Conservation (phyloP, 2,113 vertebrate genomes). For the Myiozetetes cayanensis region DNA sequence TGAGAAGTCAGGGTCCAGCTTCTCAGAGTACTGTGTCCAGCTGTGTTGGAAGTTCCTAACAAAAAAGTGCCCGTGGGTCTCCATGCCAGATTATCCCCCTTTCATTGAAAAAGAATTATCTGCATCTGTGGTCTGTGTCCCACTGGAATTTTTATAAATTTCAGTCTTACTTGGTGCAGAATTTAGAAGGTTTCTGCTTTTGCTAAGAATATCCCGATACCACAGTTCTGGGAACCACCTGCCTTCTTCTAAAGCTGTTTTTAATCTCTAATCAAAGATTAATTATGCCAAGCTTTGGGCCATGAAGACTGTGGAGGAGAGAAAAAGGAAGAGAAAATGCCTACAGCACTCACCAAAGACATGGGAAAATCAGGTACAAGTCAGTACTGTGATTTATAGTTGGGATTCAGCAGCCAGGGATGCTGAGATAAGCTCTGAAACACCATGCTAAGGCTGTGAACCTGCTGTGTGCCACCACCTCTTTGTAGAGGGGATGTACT, state of each 20-base stretch:
- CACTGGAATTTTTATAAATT: neutral
- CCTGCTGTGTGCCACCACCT: neutral
- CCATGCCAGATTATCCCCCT: neutral
- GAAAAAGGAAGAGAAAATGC: neutral
- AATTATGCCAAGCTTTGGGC: neutral
- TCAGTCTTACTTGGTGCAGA: neutral
- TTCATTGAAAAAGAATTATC: neutral
- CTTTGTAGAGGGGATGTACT: neutral
- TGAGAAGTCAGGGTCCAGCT: neutral
- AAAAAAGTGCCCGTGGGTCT: neutral
- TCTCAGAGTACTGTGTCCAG: neutral
- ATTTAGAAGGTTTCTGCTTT: neutral
- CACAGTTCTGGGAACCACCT: neutral
- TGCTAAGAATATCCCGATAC: neutral
- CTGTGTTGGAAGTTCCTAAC: neutral
- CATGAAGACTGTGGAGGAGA: neutral
- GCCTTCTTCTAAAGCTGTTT: neutral
- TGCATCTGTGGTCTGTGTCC: neutral
- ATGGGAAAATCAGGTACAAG: neutral
- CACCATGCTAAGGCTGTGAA: neutral
- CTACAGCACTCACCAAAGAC: neutral
- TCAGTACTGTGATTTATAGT: neutral
- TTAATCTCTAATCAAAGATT: slow-evolving; percentile 15
- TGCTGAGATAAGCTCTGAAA: neutral
- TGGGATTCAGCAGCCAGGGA: neutral